phyloP scores from a whole-genome alignment of 2,113 vertebrate genomes.

The Cheilinus undulatus region DNA sequence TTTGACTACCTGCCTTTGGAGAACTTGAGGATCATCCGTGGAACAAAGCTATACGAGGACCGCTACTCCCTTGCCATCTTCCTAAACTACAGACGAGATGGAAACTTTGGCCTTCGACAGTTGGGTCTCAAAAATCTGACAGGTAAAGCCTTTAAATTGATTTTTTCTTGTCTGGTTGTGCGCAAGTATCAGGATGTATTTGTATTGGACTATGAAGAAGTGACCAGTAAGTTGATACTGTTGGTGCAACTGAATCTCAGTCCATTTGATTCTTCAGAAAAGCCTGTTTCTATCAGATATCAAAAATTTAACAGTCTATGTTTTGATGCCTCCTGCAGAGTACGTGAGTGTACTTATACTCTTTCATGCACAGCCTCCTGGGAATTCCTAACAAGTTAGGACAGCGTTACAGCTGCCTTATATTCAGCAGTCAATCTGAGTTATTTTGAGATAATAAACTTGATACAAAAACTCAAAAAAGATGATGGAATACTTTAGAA shows the following conservation, averaged over 20 bases:
- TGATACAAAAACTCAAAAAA: background rate
- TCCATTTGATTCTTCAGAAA: background rate
- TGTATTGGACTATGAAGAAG: background rate
- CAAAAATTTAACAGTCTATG: background rate
- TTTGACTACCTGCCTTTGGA: slow-evolving; percentile 97
- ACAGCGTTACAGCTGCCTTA: background rate
- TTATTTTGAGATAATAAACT: background rate
- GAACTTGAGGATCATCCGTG: slow-evolving; percentile 95
- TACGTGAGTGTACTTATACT: background rate
- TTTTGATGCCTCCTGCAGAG: background rate
- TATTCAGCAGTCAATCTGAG: background rate
- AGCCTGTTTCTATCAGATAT: slow-evolving; percentile 6
- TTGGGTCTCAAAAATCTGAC: slow-evolving; percentile 95
- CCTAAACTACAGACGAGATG: slow-evolving; percentile 97
- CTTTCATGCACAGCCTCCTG: background rate
- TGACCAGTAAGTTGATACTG: background rate
- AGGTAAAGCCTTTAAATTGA: slow-evolving; percentile 75
- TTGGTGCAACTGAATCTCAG: background rate
- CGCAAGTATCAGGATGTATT: background rate
- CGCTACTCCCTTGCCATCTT: slow-evolving; percentile 94
- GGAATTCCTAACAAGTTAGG: background rate
- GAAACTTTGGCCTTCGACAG: slow-evolving; percentile 94
- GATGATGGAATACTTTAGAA: background rate
- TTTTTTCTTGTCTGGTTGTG: background rate
- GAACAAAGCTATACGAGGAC: slow-evolving; percentile 96